Base-by-base conservation (phyloP, 2,888 invertebrate species). In the Chrysolina oricalcia region DNA sequence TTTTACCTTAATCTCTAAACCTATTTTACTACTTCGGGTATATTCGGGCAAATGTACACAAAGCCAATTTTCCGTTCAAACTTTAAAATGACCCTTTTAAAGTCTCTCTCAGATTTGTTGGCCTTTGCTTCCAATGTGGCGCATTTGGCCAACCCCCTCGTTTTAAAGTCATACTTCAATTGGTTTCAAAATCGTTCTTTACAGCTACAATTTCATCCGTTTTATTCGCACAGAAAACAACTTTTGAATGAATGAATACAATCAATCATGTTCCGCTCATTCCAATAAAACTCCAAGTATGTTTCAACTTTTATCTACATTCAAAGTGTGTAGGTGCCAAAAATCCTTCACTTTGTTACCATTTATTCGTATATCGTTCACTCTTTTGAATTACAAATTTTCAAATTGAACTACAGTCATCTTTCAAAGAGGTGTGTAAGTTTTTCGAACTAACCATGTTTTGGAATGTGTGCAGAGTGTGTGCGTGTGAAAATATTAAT, bases 391-490 rank as follows among this genome's bases (percentile, higher is more conserved):
- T 43, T 43, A 19, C 40, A 35, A 27, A 17, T 64, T 64, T 15
- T 56, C 41, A 41, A 53, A 69, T 35, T 53, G 63, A 50, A 35
- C 50, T 17, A 53, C 15, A 35, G 27, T 19, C 68, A 68, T 40
- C 50, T 41, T 21, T 67, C 65, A 40, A 72, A 72, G 78, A 78
- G 75, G 81, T 82, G 82, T 83, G 84, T 83, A 82, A 81, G 84
- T 84, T 81, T 72, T 80, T 80, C 72, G 73, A 70, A 65, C 70
- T 73, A 76, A 77, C 65, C 59, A 71, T 35, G 43, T 70, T 76
- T 77, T 73, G 63, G 84, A 84, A 82, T 83, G 82, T 83, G 85
- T 84, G 84, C 78, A 85, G 83, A 84, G 85, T 86, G 85, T 82
- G 83, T 80, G 80, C 9, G 59, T 82, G 83, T 81, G 80, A 13